Conservation (phyloP, 92 coral and sea anemone genomes). For the Actinostola sp. region DNA sequence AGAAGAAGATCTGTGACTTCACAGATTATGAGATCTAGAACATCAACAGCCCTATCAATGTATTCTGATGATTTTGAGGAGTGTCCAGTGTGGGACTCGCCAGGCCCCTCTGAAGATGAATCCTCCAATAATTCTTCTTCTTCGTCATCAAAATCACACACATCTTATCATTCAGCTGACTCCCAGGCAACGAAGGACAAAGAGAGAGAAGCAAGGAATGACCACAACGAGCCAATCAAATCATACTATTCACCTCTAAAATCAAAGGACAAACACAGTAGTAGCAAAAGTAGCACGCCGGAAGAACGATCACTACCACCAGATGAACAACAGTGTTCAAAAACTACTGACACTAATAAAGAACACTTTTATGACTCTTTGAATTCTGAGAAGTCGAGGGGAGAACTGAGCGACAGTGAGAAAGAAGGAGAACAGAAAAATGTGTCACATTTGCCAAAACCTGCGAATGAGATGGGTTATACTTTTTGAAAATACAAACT, state of each 20-base stretch:
- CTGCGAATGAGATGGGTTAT: constrained; percentile 55
- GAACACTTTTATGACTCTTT: constrained; percentile 16
- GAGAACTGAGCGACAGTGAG: constrained; percentile 13
- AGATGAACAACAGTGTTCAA: background rate
- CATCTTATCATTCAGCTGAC: constrained; percentile 22
- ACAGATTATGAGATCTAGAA: constrained; percentile 21
- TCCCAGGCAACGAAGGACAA: constrained; percentile 14
- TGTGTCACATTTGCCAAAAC: constrained; percentile 45
- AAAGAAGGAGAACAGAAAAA: constrained; percentile 5
- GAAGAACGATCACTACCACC: background rate
- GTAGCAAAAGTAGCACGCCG: background rate
- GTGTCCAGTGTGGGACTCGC: constrained; percentile 28
- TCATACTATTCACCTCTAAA: constrained; percentile 29
- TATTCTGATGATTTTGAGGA: constrained; percentile 73
- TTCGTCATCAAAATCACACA: constrained; percentile 18
- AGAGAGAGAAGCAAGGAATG: no score
- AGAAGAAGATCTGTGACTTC: constrained; percentile 29
- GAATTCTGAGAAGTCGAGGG: background rate
- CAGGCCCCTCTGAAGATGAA: constrained; percentile 2
- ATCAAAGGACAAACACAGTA: constrained; percentile 1
- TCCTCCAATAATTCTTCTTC: constrained; percentile 1
- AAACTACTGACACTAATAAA: constrained; percentile 1
- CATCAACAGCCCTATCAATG: constrained; percentile 59
- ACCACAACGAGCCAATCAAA: constrained; percentile 10
- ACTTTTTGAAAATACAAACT: constrained; percentile 24